phyloP scores from a whole-genome alignment of 2,113 vertebrate genomes.

The Elaphurus davidianus region DNA sequence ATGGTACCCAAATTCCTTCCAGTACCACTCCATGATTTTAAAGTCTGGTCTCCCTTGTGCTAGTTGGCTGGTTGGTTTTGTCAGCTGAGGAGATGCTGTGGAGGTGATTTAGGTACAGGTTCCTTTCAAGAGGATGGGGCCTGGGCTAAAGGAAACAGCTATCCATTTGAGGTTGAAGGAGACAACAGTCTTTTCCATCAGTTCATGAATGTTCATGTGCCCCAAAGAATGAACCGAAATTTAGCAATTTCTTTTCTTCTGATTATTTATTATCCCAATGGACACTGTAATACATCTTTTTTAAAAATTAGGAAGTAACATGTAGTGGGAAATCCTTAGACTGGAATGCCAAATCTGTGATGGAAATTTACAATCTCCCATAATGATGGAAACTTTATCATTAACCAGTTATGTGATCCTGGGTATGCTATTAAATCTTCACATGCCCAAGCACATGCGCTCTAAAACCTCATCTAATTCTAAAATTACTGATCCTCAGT shows the following conservation, averaged over 20 bases:
- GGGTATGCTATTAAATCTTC: neutral
- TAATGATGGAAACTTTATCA: neutral
- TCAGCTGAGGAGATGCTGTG: neutral
- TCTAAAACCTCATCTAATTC: neutral
- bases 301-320: neutral
- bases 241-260: neutral
- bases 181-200: neutral
- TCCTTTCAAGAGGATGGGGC: neutral
- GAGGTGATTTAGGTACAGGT: neutral
- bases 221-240: neutral
- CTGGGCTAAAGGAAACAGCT: neutral
- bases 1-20: neutral
- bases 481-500: neutral
- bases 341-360: neutral
- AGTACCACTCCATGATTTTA: neutral
- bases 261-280: neutral
- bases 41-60: neutral
- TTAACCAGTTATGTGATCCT: neutral
- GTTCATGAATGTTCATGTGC: neutral
- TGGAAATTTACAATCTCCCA: neutral
- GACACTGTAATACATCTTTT: neutral
- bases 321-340: conserved; percentile 5
- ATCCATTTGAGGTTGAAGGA: neutral
- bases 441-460: neutral
- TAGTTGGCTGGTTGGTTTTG: neutral